Evolutionary conservation across 1,140 invertebrate species (phyloP).

Genomic region (Mylabris phalerata): DNA sequence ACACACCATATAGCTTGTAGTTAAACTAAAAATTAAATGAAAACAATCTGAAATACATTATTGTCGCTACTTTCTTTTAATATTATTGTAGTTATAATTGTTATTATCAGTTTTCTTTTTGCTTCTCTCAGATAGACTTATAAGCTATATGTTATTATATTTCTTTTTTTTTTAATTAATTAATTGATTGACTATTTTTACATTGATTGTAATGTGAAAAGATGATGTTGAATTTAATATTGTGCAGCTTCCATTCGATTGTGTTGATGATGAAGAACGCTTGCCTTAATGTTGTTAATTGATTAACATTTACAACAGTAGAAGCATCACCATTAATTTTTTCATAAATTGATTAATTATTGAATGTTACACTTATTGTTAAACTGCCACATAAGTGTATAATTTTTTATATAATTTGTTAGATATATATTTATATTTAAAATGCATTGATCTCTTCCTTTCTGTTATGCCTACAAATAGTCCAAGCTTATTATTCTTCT

Average conservation of each 20-base stretch:
- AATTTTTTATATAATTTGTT: too few relatives aligned
- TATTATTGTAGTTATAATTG: too few relatives aligned
- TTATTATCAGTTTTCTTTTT: too few relatives aligned
- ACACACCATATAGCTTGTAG: slow-evolving; percentile 18
- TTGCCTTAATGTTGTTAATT: slow-evolving; percentile 6
- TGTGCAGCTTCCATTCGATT: slow-evolving; percentile 8
- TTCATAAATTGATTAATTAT: not conserved
- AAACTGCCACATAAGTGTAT: not conserved
- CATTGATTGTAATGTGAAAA: too few relatives aligned
- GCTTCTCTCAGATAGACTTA: not conserved
- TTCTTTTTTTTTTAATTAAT: slow-evolving; percentile 1
- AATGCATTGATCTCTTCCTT: slow-evolving; percentile 9
- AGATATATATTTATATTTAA: too few relatives aligned
- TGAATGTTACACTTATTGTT: slow-evolving; percentile 11
- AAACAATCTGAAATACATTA: slow-evolving; percentile 16
- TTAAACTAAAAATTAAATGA: not conserved
- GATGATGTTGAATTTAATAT: not conserved
- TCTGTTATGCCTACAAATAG: slow-evolving; percentile 7
- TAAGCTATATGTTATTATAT: not conserved
- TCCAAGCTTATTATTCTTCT: slow-evolving; percentile 2
- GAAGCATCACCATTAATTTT: slow-evolving; percentile 13
- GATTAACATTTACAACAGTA: not conserved
- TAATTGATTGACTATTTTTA: too few relatives aligned
- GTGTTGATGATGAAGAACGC: slow-evolving; percentile 10
- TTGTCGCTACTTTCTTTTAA: slow-evolving; percentile 13